These are phyloP conservation scores for Synaphobranchus kaupii DNA, from an alignment of 2,797 vertebrate genomes.

Conservation along the genomic window DNA sequence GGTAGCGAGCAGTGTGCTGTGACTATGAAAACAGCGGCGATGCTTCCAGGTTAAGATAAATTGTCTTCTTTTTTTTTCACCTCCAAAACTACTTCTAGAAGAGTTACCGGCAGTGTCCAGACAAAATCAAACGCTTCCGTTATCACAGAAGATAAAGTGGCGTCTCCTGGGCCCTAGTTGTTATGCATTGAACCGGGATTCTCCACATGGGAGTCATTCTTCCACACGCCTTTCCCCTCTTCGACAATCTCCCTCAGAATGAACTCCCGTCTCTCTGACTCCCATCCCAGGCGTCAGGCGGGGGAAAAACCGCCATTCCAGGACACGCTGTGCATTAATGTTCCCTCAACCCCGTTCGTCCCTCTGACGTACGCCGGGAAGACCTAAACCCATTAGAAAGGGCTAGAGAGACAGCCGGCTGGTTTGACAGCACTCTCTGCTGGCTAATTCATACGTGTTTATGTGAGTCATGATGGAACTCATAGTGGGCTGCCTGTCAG, in stretches of 20 bases:
- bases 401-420: not conserved
- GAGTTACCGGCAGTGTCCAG: not conserved
- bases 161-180: not conserved
- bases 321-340: not conserved
- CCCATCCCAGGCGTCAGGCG: not conserved
- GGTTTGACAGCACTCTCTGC: conserved; percentile 4
- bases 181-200: conserved; percentile 5
- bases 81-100: not conserved
- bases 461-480: not conserved
- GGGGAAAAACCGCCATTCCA: not conserved
- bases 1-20: not conserved
- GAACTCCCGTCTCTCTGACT: not conserved
- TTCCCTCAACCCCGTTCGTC: not conserved
- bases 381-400: not conserved
- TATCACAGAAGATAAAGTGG: not conserved
- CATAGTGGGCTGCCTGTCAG: too few relatives aligned
- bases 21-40: not conserved
- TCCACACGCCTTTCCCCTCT: not conserved
- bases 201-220: not conserved
- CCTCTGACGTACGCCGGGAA: not conserved
- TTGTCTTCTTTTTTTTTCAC: not conserved
- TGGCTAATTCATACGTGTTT: not conserved
- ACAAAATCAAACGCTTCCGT: not conserved
- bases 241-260: not conserved
- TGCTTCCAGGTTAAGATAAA: not conserved